Conservation (phyloP, 1,140 invertebrate species). For the Zaprionus ghesquierei region DNA sequence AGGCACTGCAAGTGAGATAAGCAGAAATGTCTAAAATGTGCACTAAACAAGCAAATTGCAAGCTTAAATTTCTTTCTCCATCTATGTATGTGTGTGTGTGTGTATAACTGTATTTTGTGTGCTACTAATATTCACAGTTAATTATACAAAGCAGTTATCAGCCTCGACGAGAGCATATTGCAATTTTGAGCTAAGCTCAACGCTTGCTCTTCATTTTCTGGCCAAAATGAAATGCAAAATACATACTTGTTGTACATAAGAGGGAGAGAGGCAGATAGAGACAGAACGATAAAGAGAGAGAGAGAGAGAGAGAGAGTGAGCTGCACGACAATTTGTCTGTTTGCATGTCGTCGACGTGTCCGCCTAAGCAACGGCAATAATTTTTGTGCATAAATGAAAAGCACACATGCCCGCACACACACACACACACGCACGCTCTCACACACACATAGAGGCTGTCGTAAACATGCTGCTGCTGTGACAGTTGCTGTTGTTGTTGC, state of each 20-base stretch:
- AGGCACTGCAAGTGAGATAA: not conserved
- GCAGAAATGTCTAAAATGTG: not conserved
- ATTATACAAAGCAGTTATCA: constrained; percentile 41
- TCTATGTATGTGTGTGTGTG: not conserved
- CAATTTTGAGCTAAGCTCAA: constrained; percentile 23
- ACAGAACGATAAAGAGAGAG: not conserved
- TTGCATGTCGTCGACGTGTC: constrained; percentile 68
- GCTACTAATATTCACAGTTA: constrained; percentile 29
- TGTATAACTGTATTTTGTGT: not conserved
- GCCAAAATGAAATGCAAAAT: constrained; percentile 25
- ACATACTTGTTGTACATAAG: too few species aligned
- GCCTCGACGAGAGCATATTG: constrained; percentile 10
- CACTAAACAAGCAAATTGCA: not conserved
- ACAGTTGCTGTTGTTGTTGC: constrained; percentile 45
- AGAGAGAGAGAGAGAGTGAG: constrained; percentile 32
- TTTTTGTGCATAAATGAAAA: constrained; percentile 80
- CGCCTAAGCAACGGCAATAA: constrained; percentile 78
- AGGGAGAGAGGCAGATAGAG: not conserved
- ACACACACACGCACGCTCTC: constrained; percentile 3
- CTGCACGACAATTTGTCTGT: constrained; percentile 75
- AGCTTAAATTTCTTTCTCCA: not conserved
- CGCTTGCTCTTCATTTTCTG: constrained; percentile 17
- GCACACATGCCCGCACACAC: constrained; percentile 51
- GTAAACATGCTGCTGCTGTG: constrained; percentile 15
- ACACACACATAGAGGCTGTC: not conserved